Percentiles rank a stretch among this genome's conserved stretches.
These are phyloP conservation scores for Zosterops japonicus DNA, from an alignment of 2,113 vertebrate genomes.

Conservation along the genomic window DNA sequence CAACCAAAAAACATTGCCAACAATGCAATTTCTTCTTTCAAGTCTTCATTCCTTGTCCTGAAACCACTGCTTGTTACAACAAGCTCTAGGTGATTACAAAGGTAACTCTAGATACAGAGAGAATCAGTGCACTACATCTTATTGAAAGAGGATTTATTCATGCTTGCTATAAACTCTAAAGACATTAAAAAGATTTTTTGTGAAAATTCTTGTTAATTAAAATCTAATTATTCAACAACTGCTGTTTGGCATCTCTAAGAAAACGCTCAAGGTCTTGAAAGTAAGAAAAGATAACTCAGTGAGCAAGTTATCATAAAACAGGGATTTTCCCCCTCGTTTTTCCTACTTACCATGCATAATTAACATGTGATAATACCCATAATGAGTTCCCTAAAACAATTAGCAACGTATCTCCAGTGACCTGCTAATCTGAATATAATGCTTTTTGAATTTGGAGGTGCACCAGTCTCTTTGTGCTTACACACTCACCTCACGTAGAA, in stretches of 20 bases:
- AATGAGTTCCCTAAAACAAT: conserved; percentile 46
- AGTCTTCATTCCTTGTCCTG: background rate
- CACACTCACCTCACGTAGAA: conserved; percentile 41
- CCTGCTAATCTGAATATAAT: conserved; percentile 19
- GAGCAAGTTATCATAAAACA: conserved; percentile 40
- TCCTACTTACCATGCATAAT: background rate
- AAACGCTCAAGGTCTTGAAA: conserved; percentile 32
- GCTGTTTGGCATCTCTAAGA: background rate
- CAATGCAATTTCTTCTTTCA: background rate
- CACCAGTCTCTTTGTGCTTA: background rate
- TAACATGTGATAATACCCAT: conserved; percentile 27
- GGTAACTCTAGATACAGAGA: background rate
- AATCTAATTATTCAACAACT: conserved; percentile 38
- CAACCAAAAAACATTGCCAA: conserved; percentile 11
- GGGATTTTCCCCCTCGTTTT: background rate
- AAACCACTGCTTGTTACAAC: background rate
- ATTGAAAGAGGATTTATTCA: conserved; percentile 15
- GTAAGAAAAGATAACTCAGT: conserved; percentile 41
- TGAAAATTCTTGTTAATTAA: conserved; percentile 33
- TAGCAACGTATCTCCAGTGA: background rate
- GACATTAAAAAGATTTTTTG: background rate
- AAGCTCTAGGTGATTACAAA: conserved; percentile 2
- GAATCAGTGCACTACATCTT: background rate
- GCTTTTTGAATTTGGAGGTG: conserved; percentile 13
- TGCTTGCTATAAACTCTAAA: background rate